Evolutionary conservation across 2,888 invertebrate species (phyloP).

Genomic region (Drosophila quasianomalipes): DNA sequence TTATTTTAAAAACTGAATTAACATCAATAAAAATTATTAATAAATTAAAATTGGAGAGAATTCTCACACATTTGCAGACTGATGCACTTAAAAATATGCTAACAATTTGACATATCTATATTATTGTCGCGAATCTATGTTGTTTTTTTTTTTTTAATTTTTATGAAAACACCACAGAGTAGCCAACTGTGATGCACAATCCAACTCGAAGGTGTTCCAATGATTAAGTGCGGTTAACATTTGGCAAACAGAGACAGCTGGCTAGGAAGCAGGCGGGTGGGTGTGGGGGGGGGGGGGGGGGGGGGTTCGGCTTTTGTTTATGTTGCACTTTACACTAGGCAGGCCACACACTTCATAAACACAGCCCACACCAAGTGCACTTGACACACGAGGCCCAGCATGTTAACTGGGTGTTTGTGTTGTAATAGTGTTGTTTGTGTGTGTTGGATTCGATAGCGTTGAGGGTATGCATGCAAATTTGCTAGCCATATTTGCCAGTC

Average conservation of each 20-base stretch:
- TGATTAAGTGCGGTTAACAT: constrained; percentile 68
- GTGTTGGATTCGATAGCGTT: constrained; percentile 6
- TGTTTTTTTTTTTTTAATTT: constrained; percentile 1
- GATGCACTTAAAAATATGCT: background rate
- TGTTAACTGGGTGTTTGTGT: constrained; percentile 24
- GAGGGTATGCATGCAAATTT: constrained; percentile 64
- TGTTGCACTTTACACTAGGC: constrained; percentile 69
- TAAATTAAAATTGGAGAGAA: background rate
- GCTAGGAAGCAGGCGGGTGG: background rate
- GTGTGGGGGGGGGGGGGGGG: background rate
- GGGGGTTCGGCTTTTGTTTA: constrained; percentile 61
- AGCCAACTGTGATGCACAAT: constrained; percentile 14
- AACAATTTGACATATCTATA: background rate
- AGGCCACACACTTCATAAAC: constrained; percentile 61
- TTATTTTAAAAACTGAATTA: background rate
- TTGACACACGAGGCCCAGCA: constrained; percentile 52
- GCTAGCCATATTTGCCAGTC: constrained; percentile 65
- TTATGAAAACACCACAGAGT: constrained; percentile 11
- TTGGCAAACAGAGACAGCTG: constrained; percentile 48
- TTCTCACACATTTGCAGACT: background rate
- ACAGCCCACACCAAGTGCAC: constrained; percentile 59
- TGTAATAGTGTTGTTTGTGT: constrained; percentile 6
- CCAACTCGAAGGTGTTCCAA: constrained; percentile 37
- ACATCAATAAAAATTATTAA: background rate
- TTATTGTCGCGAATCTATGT: constrained; percentile 4